Evolutionary conservation across 2,888 invertebrate genomes (phyloP).

Genomic region (Nysson spinosus): DNA sequence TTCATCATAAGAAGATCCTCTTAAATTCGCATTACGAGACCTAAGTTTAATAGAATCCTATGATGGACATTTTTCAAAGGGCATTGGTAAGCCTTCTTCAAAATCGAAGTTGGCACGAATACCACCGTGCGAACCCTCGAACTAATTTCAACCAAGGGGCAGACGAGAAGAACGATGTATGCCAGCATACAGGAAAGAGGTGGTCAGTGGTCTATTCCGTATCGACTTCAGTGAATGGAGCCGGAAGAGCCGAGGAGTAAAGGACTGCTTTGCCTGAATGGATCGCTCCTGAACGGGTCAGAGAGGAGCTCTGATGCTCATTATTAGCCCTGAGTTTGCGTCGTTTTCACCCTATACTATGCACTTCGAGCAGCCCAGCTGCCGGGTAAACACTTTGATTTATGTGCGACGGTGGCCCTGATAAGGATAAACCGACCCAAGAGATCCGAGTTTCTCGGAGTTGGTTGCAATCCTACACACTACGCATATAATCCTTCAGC

Average conservation of each 20-base stretch:
- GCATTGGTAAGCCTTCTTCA: background rate
- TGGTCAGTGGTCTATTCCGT: slow-evolving; percentile 23
- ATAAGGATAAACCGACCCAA: slow-evolving; percentile 69
- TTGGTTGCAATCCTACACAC: slow-evolving; percentile 58
- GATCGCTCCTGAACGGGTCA: slow-evolving; percentile 39
- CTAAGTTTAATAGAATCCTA: no score
- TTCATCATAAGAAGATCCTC: no score
- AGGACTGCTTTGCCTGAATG: slow-evolving; percentile 28
- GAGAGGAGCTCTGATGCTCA: slow-evolving; percentile 59
- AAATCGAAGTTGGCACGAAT: background rate
- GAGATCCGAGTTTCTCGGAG: slow-evolving; percentile 10
- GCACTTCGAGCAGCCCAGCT: slow-evolving; percentile 24
- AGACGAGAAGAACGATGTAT: slow-evolving; percentile 41
- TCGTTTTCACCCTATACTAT: slow-evolving; percentile 23
- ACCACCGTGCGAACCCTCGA: slow-evolving; percentile 24
- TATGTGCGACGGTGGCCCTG: slow-evolving; percentile 68
- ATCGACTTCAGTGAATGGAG: slow-evolving; percentile 31
- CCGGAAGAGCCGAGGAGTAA: slow-evolving; percentile 1
- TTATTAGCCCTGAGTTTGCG: slow-evolving; percentile 69
- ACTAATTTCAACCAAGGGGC: slow-evolving; percentile 20
- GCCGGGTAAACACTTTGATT: slow-evolving; percentile 73
- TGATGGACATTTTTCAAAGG: no score
- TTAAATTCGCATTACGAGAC: no score
- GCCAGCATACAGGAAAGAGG: slow-evolving; percentile 21
- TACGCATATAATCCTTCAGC: slow-evolving; percentile 45